Conservation (phyloP, 2,113 vertebrate genomes). For the Rhabdornis inornatus region DNA sequence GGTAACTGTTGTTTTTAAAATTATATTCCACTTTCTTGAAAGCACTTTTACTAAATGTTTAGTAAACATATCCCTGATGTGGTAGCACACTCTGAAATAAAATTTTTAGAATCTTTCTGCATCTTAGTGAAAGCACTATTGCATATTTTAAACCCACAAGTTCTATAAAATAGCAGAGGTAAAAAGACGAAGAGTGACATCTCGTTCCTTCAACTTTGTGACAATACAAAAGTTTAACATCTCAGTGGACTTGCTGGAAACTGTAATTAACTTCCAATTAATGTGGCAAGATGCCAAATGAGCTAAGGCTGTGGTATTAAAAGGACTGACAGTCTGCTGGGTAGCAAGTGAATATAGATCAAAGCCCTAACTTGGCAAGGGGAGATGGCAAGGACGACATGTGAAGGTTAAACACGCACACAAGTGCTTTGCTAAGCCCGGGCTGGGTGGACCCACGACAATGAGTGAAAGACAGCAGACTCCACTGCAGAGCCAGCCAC, state of each 20-base stretch:
- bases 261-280: slow-evolving; percentile 40
- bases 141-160: neutral
- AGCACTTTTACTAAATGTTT: neutral
- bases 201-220: neutral
- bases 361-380: neutral
- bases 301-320: neutral
- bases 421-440: neutral
- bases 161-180: neutral
- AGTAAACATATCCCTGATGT: neutral
- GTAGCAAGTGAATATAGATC: slow-evolving; percentile 4
- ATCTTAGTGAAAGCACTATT: neutral
- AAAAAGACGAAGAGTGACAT: neutral
- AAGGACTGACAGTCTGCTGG: slow-evolving; percentile 1
- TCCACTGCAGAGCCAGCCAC: neutral
- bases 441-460: neutral
- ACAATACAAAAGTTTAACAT: neutral
- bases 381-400: neutral
- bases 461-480: neutral
- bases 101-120: neutral
- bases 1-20: neutral
- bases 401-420: neutral
- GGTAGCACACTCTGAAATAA: neutral
- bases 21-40: neutral
- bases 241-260: neutral
- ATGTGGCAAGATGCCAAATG: slow-evolving; percentile 11